Percentiles rank a stretch among this genome's conserved stretches.
These are phyloP conservation scores for Platysteira castanea DNA, from an alignment of 2,113 vertebrate species.

Conservation along the genomic window DNA sequence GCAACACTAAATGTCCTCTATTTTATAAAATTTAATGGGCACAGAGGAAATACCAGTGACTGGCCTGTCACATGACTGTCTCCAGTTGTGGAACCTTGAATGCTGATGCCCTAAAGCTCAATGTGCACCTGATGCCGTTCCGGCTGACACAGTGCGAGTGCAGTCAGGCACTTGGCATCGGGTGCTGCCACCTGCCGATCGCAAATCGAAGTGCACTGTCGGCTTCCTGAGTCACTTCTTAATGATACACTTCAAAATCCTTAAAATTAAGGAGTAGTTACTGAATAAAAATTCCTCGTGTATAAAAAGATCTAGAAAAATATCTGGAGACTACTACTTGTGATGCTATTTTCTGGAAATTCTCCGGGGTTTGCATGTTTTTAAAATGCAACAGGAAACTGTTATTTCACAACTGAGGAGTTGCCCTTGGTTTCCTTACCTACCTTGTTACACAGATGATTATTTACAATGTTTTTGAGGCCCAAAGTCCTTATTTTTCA, in stretches of 20 bases:
- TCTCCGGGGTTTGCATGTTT: neutral
- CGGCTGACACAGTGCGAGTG: rapidly evolving
- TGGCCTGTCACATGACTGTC: neutral
- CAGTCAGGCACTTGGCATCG: neutral
- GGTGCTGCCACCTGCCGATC: constrained; percentile 56
- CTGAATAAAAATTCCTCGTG: neutral
- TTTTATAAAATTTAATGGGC: neutral
- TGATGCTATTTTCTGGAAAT: neutral
- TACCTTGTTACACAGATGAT: neutral
- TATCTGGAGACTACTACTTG: neutral
- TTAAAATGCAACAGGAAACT: neutral
- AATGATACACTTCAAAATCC: neutral
- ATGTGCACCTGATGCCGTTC: rapidly evolving
- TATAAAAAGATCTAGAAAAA: neutral
- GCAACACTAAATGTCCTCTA: neutral
- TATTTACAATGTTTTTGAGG: neutral
- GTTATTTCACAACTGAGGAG: neutral
- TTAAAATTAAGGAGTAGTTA: neutral
- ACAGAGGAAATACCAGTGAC: neutral
- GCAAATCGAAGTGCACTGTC: neutral
- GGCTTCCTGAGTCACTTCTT: neutral
- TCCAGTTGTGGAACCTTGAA: neutral
- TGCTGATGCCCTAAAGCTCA: neutral
- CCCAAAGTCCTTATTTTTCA: neutral
- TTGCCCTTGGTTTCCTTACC: neutral